phyloP scores from a whole-genome alignment of 37 sponge, comb jelly and placozoan species.

The Petrosia ficiformis region DNA sequence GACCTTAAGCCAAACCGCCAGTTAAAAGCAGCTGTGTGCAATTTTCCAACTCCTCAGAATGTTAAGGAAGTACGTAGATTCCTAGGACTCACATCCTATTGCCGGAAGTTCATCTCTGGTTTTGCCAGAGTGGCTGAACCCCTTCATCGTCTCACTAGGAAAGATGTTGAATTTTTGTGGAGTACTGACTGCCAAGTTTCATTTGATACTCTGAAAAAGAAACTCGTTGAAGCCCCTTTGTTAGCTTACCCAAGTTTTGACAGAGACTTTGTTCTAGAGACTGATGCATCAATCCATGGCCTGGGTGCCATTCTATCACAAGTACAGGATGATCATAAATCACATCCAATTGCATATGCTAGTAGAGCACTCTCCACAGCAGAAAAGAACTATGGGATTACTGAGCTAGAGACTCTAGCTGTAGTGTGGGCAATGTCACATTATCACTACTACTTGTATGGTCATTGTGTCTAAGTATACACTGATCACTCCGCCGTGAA shows the following conservation, averaged over 20 bases:
- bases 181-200: background rate
- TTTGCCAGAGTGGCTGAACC: background rate
- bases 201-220: background rate
- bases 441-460: conserved; percentile 16
- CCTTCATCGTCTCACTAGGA: background rate
- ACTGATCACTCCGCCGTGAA: conserved; percentile 13
- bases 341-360: conserved; percentile 30
- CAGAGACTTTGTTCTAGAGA: background rate
- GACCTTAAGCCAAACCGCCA: background rate
- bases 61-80: background rate
- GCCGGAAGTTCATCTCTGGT: background rate
- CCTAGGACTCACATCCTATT: background rate
- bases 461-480: conserved; percentile 12
- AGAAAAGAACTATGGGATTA: conserved; percentile 20
- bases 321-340: background rate
- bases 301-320: background rate
- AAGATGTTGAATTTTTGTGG: background rate
- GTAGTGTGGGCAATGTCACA: background rate
- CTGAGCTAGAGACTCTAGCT: background rate
- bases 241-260: background rate
- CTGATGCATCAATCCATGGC: background rate
- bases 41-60: background rate
- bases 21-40: background rate
- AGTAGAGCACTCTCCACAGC: conserved; percentile 10
- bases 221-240: background rate